A percentile compares a stretch with the other conserved stretches of the same genome.
Conservation (phyloP, 2,797 vertebrate genomes). For the Podarcis lilfordi region DNA sequence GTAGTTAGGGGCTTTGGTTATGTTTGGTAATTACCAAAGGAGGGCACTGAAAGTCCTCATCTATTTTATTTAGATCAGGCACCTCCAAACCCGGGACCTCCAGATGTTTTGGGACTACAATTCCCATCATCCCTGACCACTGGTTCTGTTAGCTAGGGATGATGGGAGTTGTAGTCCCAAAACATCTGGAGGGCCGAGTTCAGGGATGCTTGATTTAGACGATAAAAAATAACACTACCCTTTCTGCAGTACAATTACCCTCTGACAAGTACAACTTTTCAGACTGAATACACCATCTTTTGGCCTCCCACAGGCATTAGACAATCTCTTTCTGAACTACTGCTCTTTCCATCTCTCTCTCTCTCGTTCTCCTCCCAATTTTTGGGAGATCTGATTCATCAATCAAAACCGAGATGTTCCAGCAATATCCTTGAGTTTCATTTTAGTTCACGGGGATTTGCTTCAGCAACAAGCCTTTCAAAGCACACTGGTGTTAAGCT, state of each 20-base stretch:
- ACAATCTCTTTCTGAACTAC: neutral
- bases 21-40: neutral
- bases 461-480: neutral
- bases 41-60: neutral
- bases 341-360: neutral
- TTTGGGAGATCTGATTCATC: neutral
- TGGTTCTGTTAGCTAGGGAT: too few species aligned
- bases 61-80: too few species aligned
- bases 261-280: neutral
- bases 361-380: neutral
- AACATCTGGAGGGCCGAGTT: too few species aligned
- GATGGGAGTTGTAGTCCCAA: too few species aligned
- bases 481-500: neutral
- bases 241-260: neutral
- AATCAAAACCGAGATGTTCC: neutral
- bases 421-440: neutral
- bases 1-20: neutral
- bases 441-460: slow-evolving; percentile 8
- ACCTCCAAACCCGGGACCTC: too few species aligned
- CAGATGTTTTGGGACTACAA: too few species aligned
- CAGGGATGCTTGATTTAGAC: too few species aligned
- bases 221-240: neutral
- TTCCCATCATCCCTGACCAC: too few species aligned
- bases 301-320: rapidly evolving
- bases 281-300: neutral